These are phyloP conservation scores for Irena cyanogastra DNA, from an alignment of 2,113 vertebrate species.

Conservation along the genomic window DNA sequence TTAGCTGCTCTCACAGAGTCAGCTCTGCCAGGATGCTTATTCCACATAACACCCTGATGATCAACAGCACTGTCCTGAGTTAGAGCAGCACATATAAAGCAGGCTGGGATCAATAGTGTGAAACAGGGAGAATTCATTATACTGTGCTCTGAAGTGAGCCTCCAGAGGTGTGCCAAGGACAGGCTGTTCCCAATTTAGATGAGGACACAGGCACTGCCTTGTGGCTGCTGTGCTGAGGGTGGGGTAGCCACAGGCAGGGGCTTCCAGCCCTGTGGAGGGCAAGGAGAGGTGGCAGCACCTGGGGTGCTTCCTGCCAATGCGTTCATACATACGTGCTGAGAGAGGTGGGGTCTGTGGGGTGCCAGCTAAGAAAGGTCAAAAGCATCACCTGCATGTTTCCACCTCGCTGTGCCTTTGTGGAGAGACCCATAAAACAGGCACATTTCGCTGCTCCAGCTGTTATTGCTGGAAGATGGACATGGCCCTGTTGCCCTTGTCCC, in stretches of 20 bases:
- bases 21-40: background rate
- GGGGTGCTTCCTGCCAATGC: background rate
- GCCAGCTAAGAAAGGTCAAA: background rate
- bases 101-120: background rate
- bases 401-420: fast-evolving
- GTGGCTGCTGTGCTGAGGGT: fast-evolving
- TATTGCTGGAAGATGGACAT: fast-evolving
- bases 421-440: background rate
- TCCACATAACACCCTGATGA: background rate
- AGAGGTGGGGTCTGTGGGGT: background rate
- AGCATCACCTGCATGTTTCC: fast-evolving
- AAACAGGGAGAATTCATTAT: background rate
- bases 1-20: background rate
- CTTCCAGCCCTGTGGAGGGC: fast-evolving
- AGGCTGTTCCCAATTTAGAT: background rate
- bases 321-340: fast-evolving
- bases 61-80: background rate
- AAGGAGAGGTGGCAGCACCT: fast-evolving
- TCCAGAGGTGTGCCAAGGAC: background rate
- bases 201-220: background rate
- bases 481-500: too few species aligned
- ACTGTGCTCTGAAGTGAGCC: background rate
- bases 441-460: background rate
- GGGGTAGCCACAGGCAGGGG: fast-evolving
- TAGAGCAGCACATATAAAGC: background rate